Evolutionary conservation across 2,113 vertebrate genomes (phyloP).

Genomic region (Corydoras sp.): DNA sequence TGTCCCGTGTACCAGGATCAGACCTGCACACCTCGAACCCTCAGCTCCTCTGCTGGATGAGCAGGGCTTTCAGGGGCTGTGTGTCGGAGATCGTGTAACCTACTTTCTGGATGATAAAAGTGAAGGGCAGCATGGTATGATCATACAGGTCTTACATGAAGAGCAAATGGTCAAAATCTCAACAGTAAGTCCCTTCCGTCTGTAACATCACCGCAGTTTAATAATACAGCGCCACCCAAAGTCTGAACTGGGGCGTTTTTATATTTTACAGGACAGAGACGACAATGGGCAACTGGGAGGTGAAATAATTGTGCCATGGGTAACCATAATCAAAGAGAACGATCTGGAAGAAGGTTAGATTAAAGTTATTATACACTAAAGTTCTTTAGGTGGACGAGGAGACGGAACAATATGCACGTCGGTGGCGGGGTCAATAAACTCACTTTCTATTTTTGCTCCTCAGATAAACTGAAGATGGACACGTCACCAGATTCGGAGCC

Average conservation of each 20-base stretch:
- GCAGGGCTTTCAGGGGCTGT: conserved; percentile 28
- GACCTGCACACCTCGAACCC: conserved; percentile 33
- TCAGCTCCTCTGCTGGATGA: not conserved
- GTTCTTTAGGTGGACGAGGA: too few relatives aligned
- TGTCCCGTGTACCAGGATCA: conserved; percentile 63
- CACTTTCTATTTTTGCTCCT: not conserved
- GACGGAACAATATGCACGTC: too few relatives aligned
- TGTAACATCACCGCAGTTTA: not conserved
- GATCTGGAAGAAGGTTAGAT: conserved; percentile 54
- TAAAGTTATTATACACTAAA: accelerated
- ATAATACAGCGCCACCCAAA: not conserved
- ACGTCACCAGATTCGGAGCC: not conserved
- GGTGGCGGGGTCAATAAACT: not conserved
- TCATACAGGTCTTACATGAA: conserved; percentile 51
- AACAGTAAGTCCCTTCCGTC: conserved; percentile 49
- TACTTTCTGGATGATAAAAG: conserved; percentile 54
- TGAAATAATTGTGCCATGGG: conserved; percentile 61
- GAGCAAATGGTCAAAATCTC: conserved; percentile 49
- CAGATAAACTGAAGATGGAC: conserved; percentile 28
- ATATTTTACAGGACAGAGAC: conserved; percentile 62
- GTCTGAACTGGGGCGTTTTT: not conserved
- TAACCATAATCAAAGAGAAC: conserved; percentile 63
- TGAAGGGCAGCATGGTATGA: conserved; percentile 60
- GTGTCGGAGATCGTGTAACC: conserved; percentile 67
- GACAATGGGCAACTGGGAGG: conserved; percentile 55